These are phyloP conservation scores for Pedionomus torquatus DNA, from an alignment of 2,113 vertebrate species.

Conservation along the genomic window DNA sequence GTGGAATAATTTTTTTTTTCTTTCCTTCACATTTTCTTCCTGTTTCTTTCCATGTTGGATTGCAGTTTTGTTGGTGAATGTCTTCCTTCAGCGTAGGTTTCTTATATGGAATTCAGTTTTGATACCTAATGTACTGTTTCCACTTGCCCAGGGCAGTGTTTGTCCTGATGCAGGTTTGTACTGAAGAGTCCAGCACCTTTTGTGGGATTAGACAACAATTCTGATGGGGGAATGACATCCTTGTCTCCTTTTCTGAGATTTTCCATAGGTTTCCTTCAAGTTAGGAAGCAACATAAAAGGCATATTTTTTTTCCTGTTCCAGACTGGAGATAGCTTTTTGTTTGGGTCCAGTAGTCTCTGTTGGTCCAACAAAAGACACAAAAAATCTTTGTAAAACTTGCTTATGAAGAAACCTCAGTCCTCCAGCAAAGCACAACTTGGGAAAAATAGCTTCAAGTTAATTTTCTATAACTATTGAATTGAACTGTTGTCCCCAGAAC, in stretches of 20 bases:
- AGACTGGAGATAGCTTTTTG: background rate
- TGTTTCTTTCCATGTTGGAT: background rate
- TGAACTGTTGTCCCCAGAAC: background rate
- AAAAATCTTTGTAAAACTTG: background rate
- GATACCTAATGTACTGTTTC: background rate
- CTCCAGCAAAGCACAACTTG: background rate
- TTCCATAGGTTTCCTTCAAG: background rate
- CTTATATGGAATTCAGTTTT: background rate
- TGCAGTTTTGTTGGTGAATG: background rate
- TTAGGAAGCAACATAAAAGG: background rate
- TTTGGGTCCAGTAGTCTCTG: background rate
- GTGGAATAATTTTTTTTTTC: accelerated
- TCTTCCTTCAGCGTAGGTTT: background rate
- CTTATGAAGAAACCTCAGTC: background rate
- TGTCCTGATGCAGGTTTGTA: background rate
- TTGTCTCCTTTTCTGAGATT: background rate
- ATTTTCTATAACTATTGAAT: background rate
- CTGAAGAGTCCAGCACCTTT: background rate
- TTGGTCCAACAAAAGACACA: background rate
- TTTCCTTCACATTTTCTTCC: background rate
- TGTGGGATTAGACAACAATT: background rate
- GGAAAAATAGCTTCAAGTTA: background rate
- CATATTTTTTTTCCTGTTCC: background rate
- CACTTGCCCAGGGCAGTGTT: background rate
- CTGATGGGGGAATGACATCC: background rate